Evolutionary conservation across 1,140 invertebrate species (phyloP), one percentile per base, ranked within the genome.

Genomic region (Scaptomyza pallida): DNA sequence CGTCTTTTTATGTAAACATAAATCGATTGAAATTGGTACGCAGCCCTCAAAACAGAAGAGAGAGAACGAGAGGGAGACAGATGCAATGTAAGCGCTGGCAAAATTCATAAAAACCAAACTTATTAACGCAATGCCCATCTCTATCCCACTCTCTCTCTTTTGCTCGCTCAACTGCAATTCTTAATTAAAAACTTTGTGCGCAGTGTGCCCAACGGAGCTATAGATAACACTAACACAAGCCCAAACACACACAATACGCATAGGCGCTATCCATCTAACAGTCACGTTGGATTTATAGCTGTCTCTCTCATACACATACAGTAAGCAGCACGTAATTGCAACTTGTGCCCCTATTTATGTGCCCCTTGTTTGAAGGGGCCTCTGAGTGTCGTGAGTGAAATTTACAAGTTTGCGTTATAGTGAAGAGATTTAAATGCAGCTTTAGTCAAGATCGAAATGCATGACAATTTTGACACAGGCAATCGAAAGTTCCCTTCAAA

Each of bases 171-270:
- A 26, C 61, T 54, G 74, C 78, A 69, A 54, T 77, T 77, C 75
- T 82, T 81, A 81, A 81, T 80, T 80, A 82, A 73, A 81, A 81
- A 82, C 72, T 79, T 79, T 79, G 76, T 51, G 70, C 59, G 68
- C 44, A 57, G 2, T n/a, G 2, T n/a, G 40, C 61, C 67, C 78
- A 45, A 45, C 47, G 37, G 78, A 80, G 68, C 47, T 45, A 44
- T 78, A 77, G 55, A 81, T 67, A 73, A 50, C 43, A 47, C 26
- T 8, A 5, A 9, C 26, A 30, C 26, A 30, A 21, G 4, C 19
- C 2, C 19, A 21, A 2, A 4, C 26, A 30, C 26, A 30, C 8
- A 30, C 9, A 30, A 23, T 0, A 3, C 9, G 13, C n/a, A 73
- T 59, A 59, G 55, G 41, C 33, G 12, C 43, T 16, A 52, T 40